A percentile compares a stretch with the other conserved stretches of the same genome.
Evolutionary conservation across 2,113 vertebrate genomes (phyloP).

Genomic region (Alosa alosa): DNA sequence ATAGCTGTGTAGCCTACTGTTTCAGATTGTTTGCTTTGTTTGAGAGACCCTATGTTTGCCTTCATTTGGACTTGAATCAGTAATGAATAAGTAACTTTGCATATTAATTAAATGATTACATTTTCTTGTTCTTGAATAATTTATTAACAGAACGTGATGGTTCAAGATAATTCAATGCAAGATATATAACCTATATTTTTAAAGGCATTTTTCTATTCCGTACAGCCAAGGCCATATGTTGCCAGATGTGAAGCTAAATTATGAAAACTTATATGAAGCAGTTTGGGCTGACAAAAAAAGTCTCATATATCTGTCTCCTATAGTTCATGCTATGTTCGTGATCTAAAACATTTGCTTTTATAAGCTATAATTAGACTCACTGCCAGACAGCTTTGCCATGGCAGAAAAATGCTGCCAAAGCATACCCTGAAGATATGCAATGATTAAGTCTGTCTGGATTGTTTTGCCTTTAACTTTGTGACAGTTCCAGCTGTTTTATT

Average conservation of each 20-base stretch:
- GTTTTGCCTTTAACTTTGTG: constrained; percentile 6
- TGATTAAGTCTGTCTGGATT: background rate
- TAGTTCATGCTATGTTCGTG: background rate
- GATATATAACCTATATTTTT: background rate
- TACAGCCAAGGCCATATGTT: background rate
- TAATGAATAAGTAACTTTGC: background rate
- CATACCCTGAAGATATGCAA: background rate
- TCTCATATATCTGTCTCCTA: background rate
- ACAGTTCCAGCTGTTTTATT: constrained; percentile 3
- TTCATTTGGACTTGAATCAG: background rate
- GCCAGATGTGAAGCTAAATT: background rate
- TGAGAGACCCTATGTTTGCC: background rate
- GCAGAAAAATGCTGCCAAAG: constrained; percentile 24
- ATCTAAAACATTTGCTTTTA: background rate
- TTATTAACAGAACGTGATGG: background rate
- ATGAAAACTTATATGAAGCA: background rate
- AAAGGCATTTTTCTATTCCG: background rate
- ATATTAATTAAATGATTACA: background rate
- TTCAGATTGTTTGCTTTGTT: background rate
- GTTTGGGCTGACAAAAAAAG: background rate
- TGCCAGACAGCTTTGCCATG: background rate
- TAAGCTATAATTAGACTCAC: background rate
- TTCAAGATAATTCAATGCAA: background rate
- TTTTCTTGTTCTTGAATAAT: background rate
- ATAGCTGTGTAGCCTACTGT: background rate